Percentiles rank a stretch among this genome's conserved stretches.
Conservation (phyloP, 2,888 invertebrate genomes). For the Mylabris sibirica region DNA sequence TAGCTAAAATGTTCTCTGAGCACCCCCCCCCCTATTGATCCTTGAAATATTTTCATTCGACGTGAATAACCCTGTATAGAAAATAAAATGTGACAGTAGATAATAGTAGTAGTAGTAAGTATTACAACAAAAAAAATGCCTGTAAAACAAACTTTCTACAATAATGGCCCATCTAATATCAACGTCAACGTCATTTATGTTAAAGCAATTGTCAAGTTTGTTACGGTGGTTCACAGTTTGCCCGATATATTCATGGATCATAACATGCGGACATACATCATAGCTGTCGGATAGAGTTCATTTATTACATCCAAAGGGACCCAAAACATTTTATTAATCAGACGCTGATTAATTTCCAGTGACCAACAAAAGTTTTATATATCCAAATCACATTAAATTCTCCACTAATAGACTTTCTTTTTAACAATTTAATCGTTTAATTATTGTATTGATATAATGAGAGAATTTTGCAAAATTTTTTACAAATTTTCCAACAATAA, state of each 20-base stretch:
- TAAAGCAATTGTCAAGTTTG: constrained; percentile 44
- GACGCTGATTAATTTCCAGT: constrained; percentile 43
- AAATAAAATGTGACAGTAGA: too few relatives aligned
- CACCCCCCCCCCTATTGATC: too few relatives aligned
- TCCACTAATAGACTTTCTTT: too few relatives aligned
- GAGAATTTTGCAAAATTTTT: background rate
- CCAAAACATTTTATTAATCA: constrained; percentile 52
- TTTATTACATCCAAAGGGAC: constrained; percentile 50
- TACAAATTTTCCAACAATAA: too few relatives aligned
- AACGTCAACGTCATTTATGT: constrained; percentile 18
- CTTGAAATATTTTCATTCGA: too few relatives aligned
- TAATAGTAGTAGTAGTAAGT: background rate
- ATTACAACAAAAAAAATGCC: constrained; percentile 1
- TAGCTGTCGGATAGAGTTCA: constrained; percentile 54
- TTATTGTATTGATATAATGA: background rate
- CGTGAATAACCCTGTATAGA: too few relatives aligned
- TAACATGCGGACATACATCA: constrained; percentile 55
- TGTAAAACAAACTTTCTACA: constrained; percentile 25
- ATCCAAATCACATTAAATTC: background rate
- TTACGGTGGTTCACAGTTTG: constrained; percentile 44
- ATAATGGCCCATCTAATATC: constrained; percentile 10
- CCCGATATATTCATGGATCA: constrained; percentile 55
- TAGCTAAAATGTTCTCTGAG: too few relatives aligned
- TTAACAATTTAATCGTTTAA: constrained; percentile 8
- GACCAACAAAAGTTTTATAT: constrained; percentile 17